phyloP scores from a whole-genome alignment of 2,113 vertebrate genomes.

The Fulica atra region DNA sequence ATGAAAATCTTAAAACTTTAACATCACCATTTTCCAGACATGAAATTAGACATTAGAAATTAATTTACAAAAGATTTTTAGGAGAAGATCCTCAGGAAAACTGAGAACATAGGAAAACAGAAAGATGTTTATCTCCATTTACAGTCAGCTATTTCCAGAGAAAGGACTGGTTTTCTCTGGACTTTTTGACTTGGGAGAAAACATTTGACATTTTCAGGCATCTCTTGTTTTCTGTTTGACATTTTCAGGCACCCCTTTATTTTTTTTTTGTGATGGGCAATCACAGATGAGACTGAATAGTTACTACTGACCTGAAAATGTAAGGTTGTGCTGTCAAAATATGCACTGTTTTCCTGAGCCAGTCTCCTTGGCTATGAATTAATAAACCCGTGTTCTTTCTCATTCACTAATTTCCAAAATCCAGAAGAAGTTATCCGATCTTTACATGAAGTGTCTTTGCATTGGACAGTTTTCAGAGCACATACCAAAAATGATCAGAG shows the following conservation, averaged over 20 bases:
- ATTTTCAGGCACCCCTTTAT: not conserved
- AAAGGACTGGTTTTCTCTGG: not conserved
- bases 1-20: not conserved
- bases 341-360: not conserved
- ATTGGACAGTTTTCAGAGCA: not conserved
- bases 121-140: not conserved
- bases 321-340: not conserved
- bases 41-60: not conserved
- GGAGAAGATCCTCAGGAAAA: not conserved
- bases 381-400: not conserved
- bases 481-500: not conserved
- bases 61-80: not conserved
- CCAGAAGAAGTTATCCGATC: fast-evolving
- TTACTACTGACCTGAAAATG: not conserved
- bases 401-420: not conserved
- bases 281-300: not conserved
- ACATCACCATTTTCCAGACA: not conserved
- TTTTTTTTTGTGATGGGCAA: not conserved
- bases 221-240: conserved; percentile 13
- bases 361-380: not conserved
- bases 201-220: conserved; percentile 15
- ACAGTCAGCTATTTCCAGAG: not conserved
- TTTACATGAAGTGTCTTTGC: not conserved
- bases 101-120: not conserved
- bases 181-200: not conserved